Evolutionary conservation across 2,113 vertebrate genomes (phyloP).

Genomic region (Epinephelus moara): DNA sequence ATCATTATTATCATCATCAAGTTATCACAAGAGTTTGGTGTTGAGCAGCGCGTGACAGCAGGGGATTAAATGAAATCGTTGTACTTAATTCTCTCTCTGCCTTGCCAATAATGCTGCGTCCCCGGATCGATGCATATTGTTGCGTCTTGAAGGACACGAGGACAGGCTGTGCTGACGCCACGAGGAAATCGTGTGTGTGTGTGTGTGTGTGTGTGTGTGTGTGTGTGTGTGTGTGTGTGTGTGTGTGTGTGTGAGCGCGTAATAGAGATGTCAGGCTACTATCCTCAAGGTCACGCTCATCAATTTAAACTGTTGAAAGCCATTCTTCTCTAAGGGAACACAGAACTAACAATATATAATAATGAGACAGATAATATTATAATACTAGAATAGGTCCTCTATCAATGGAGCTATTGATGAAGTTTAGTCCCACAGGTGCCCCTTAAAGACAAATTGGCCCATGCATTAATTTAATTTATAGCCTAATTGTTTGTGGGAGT

Average conservation of each 20-base stretch:
- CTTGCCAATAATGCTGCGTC: slow-evolving; percentile 53
- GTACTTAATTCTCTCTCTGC: slow-evolving; percentile 38
- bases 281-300: slow-evolving; percentile 36
- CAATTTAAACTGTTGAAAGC: background rate
- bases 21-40: background rate
- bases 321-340: background rate
- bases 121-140: slow-evolving; percentile 57
- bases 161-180: slow-evolving; percentile 46
- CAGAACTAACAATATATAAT: slow-evolving; percentile 10
- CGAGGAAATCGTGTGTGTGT: background rate
- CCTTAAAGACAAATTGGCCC: background rate
- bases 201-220: slow-evolving; percentile 26
- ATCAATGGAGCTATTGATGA: background rate
- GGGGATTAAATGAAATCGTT: slow-evolving; percentile 69
- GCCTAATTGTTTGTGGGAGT: background rate
- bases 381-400: slow-evolving; percentile 40
- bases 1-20: slow-evolving; percentile 12
- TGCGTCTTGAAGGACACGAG: slow-evolving; percentile 56
- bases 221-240: slow-evolving; percentile 12
- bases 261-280: background rate
- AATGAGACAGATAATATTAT: slow-evolving; percentile 22
- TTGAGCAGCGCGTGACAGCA: slow-evolving; percentile 13
- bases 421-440: too few relatives aligned
- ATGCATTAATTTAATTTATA: background rate
- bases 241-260: background rate